Evolutionary conservation across 2,797 vertebrate species (phyloP).

Genomic region (Bryconaethiops microstoma): DNA sequence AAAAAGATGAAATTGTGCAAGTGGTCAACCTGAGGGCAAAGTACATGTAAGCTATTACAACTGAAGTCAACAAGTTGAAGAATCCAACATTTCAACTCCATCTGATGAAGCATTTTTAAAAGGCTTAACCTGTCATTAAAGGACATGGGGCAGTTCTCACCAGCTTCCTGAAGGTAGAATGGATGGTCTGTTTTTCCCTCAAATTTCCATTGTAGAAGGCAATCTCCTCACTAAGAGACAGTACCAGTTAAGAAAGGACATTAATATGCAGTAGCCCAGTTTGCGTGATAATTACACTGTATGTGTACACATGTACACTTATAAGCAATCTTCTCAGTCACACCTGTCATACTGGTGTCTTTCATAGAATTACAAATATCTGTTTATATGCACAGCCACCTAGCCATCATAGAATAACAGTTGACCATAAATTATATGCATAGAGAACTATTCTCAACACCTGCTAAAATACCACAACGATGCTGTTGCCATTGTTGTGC

Average conservation of each 20-base stretch:
- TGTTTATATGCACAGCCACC: neutral
- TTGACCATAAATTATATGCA: neutral
- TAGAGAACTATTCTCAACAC: neutral
- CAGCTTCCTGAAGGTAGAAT: conserved; percentile 90
- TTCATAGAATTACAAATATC: too few species aligned
- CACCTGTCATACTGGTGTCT: too few species aligned
- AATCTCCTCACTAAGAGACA: conserved; percentile 90
- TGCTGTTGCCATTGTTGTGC: neutral
- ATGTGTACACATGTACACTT: too few species aligned
- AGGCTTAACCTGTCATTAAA: neutral
- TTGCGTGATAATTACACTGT: neutral
- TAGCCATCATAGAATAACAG: neutral
- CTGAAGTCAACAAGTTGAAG: neutral
- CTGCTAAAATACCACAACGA: neutral
- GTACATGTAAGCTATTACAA: conserved; percentile 4
- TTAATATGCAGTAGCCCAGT: neutral
- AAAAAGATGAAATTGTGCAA: conserved; percentile 97
- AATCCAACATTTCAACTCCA: conserved; percentile 2
- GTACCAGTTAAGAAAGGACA: neutral
- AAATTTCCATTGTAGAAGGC: conserved; percentile 97
- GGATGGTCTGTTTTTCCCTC: conserved; percentile 93
- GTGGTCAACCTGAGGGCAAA: conserved; percentile 87
- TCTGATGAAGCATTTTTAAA: neutral
- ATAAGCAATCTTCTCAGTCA: too few species aligned
- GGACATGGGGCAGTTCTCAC: conserved; percentile 70